phyloP scores from a whole-genome alignment of 2,797 vertebrate species.

The Phataginus tricuspis region DNA sequence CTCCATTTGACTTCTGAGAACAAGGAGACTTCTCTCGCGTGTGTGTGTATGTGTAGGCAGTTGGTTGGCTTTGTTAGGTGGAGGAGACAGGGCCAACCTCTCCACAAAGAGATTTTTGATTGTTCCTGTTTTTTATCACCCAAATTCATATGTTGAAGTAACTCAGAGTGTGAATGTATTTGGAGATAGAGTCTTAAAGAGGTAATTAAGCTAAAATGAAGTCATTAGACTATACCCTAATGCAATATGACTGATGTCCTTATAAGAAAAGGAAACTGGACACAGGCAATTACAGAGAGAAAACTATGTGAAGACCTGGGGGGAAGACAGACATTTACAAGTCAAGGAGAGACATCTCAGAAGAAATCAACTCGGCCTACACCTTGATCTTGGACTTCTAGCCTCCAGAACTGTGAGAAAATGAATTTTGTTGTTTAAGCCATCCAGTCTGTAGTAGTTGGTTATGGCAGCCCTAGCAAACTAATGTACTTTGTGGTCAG shows the following conservation, averaged over 20 bases:
- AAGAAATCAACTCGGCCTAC: background rate
- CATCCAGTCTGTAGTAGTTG: background rate
- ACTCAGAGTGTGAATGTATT: background rate
- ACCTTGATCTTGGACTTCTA: background rate
- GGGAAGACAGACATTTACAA: background rate
- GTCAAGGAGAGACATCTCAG: background rate
- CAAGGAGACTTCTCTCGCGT: background rate
- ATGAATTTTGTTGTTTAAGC: background rate
- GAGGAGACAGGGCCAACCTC: background rate
- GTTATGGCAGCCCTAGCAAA: background rate
- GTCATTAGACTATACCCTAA: background rate
- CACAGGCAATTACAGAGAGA: background rate
- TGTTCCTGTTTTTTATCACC: background rate
- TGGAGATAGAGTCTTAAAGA: background rate
- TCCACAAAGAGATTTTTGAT: background rate
- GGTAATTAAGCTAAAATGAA: background rate
- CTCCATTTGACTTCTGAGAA: background rate
- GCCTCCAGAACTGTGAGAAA: background rate
- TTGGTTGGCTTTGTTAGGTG: background rate
- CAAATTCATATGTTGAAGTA: background rate
- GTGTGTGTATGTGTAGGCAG: background rate
- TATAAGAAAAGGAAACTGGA: background rate
- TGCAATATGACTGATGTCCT: background rate
- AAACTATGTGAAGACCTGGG: background rate
- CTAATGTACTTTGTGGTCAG: background rate